These are phyloP conservation scores for Agraylea sexmaculata DNA, from an alignment of 1,140 invertebrate species.

Conservation along the genomic window DNA sequence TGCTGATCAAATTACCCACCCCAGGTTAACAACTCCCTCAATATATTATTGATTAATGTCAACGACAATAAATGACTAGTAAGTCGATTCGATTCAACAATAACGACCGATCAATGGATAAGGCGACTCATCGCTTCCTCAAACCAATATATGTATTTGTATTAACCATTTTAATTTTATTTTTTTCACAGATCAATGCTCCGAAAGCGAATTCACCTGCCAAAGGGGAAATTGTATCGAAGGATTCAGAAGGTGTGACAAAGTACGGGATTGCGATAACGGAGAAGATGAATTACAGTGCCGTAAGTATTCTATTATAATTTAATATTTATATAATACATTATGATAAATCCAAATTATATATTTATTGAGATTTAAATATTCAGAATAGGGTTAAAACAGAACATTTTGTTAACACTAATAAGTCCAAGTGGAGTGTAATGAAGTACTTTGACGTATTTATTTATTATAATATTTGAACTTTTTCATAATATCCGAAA, in stretches of 20 bases:
- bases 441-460: background rate
- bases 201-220: slow-evolving; percentile 48
- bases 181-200: slow-evolving; percentile 45
- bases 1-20: too few relatives aligned
- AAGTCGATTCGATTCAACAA: too few relatives aligned
- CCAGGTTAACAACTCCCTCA: too few relatives aligned
- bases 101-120: too few relatives aligned
- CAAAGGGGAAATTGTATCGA: slow-evolving; percentile 55
- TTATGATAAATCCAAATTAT: background rate
- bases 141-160: slow-evolving; percentile 17
- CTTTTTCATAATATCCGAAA: background rate
- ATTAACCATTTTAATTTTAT: slow-evolving; percentile 8
- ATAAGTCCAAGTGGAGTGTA: background rate
- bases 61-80: too few relatives aligned
- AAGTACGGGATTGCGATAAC: slow-evolving; percentile 53
- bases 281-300: slow-evolving; percentile 61
- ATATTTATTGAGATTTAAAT: too few relatives aligned
- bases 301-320: slow-evolving; percentile 24
- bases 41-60: too few relatives aligned
- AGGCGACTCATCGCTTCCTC: too few relatives aligned
- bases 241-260: slow-evolving; percentile 48
- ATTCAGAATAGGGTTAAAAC: too few relatives aligned
- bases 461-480: background rate
- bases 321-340: background rate
- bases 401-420: background rate